Conservation (phyloP, 2,113 vertebrate genomes). For the Corvus hawaiiensis region DNA sequence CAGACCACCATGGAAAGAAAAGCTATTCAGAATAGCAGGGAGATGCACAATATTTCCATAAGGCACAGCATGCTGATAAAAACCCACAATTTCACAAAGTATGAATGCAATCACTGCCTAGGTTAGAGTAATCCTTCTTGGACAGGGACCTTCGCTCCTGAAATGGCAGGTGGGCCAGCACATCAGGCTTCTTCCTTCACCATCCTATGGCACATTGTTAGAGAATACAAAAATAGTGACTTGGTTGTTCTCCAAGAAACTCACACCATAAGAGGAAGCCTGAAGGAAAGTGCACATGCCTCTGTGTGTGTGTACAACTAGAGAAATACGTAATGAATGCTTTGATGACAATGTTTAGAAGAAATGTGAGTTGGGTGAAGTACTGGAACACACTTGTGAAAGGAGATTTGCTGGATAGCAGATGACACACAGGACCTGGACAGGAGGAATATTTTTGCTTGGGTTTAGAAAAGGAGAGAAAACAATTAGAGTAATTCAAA, state of each 20-base stretch:
- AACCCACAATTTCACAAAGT: background rate
- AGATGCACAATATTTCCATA: background rate
- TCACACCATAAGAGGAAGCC: background rate
- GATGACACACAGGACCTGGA: background rate
- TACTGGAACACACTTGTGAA: background rate
- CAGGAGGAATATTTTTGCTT: background rate
- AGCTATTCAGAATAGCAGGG: background rate
- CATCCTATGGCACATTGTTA: rapidly evolving
- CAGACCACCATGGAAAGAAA: background rate
- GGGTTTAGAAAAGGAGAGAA: background rate
- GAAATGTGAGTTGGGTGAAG: background rate
- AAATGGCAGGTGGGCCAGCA: background rate
- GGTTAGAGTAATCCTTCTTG: background rate
- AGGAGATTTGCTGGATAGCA: background rate
- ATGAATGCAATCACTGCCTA: background rate
- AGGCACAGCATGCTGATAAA: background rate
- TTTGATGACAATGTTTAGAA: background rate
- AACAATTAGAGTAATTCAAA: background rate
- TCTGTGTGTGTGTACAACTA: background rate
- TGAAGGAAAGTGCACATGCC: background rate
- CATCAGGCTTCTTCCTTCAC: background rate
- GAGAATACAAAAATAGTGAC: background rate
- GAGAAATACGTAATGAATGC: background rate
- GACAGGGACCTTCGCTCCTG: background rate
- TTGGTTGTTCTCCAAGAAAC: rapidly evolving